Base-by-base conservation (phyloP, 2,888 invertebrate genomes). In the Drosophila nr. medialis region DNA sequence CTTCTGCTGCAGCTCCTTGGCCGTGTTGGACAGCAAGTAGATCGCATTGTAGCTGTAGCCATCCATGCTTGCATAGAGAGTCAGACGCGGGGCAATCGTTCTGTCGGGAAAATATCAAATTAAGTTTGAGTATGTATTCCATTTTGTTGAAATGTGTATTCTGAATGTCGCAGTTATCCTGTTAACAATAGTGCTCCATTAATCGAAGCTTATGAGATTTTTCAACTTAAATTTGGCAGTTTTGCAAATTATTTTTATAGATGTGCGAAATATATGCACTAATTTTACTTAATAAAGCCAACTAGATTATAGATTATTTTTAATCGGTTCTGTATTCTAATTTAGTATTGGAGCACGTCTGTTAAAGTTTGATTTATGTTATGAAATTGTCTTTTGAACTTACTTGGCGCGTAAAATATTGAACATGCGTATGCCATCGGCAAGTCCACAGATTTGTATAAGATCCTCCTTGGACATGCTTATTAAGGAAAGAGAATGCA, bases 391-490 rank as follows among this genome's bases (percentile, higher is more conserved):
- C 45, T 8, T 45, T 24, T 15, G 15, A 54, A 36, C 56, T 95
- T 92, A 96, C 96, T 96, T 97, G 84, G 96, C 95, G 90, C 97
- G 97, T 54, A 99, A 93, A 38, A 97, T 96, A 93, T 99, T 99
- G 93, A 96, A 98, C 71, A 99, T 95, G 80, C 99, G 95, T 68
- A 99, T 98, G 6, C 99, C 99, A 92, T 99, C 98, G 42, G 98
- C 97, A 71, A 98, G 94, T 0, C 98, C 98, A 92, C 98, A 98
- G 68, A 99, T 98, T 93, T 98, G 97, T 66, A 98, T 97, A 48
- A 99, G 94, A 93, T 99, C 99, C 75, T 98, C 98, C 51, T 98
- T 95, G 0, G 97, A 96, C 92, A 99, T 94, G 90, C 95, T 95
- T 91, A 49, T 81, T 72, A 64, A 53, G 49, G n/a, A 65, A 30